Percentiles rank a stretch among this genome's conserved stretches.
Evolutionary conservation across 2,113 vertebrate genomes (phyloP).

Genomic region (Urocynchramus pylzowi): DNA sequence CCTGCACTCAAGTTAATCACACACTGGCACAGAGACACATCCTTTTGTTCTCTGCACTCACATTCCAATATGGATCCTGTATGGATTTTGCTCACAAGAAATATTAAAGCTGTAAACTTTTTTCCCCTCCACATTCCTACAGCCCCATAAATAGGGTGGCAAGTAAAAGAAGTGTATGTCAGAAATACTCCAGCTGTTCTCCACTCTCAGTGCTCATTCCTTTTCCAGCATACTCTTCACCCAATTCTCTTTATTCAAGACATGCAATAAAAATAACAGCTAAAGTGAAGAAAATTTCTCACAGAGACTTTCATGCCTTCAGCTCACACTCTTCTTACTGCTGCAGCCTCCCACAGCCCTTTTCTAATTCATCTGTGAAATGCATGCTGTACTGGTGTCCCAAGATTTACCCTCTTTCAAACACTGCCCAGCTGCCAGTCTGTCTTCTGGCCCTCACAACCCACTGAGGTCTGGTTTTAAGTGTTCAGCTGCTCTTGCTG

Average conservation of each 20-base stretch:
- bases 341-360: background rate
- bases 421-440: background rate
- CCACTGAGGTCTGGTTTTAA: background rate
- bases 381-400: background rate
- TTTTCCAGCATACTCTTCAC: background rate
- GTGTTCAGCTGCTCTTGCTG: background rate
- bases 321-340: background rate
- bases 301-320: background rate
- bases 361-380: background rate
- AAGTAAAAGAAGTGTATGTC: background rate
- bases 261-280: constrained; percentile 21
- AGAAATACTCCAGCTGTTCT: constrained; percentile 30
- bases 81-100: constrained; percentile 55
- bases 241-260: constrained; percentile 15
- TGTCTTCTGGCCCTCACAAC: background rate
- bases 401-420: background rate
- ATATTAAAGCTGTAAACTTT: constrained; percentile 63
- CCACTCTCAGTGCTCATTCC: background rate
- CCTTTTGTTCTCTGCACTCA: constrained; percentile 49
- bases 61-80: constrained; percentile 41
- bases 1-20: constrained; percentile 27
- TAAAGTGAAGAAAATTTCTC: constrained; percentile 4
- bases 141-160: constrained; percentile 27
- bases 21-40: constrained; percentile 26
- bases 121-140: constrained; percentile 42